Conservation (phyloP, 2,888 invertebrate species). For the Brassicogethes aeneus region DNA sequence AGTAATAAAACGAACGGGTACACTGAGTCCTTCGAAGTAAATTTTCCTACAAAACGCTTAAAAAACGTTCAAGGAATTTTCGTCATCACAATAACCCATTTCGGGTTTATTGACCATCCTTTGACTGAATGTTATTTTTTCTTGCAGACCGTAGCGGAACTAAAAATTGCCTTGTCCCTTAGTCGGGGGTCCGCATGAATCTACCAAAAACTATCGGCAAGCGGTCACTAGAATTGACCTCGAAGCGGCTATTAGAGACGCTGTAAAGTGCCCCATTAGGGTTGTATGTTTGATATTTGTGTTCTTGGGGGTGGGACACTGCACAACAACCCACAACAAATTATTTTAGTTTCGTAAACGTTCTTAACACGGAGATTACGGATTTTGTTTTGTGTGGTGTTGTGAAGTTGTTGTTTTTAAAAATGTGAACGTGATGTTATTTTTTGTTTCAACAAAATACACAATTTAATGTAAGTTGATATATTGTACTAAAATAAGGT, state of each 20-base stretch:
- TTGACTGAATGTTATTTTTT: not conserved
- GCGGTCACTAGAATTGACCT: conserved; percentile 30
- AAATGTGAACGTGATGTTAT: no score
- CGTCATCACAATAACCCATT: not conserved
- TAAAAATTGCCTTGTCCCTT: not conserved
- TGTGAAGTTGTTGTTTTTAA: no score
- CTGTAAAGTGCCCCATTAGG: conserved; percentile 31
- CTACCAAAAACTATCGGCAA: conserved; percentile 22
- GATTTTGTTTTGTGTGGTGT: no score
- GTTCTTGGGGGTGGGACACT: conserved; percentile 23
- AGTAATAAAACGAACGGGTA: no score
- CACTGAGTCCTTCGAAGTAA: no score
- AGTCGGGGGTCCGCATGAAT: not conserved
- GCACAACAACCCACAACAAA: not conserved
- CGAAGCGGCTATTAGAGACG: conserved; percentile 28
- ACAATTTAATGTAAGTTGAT: no score
- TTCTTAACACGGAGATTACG: no score
- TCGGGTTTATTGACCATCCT: not conserved
- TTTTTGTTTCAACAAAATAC: no score
- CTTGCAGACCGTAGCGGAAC: not conserved
- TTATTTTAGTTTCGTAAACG: not conserved
- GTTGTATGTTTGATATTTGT: conserved; percentile 34
- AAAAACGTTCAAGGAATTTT: not conserved
- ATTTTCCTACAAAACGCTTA: not conserved
- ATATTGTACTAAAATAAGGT: no score